Evolutionary conservation across 2,113 vertebrate genomes (phyloP).

Genomic region (Polyodon spathula): DNA sequence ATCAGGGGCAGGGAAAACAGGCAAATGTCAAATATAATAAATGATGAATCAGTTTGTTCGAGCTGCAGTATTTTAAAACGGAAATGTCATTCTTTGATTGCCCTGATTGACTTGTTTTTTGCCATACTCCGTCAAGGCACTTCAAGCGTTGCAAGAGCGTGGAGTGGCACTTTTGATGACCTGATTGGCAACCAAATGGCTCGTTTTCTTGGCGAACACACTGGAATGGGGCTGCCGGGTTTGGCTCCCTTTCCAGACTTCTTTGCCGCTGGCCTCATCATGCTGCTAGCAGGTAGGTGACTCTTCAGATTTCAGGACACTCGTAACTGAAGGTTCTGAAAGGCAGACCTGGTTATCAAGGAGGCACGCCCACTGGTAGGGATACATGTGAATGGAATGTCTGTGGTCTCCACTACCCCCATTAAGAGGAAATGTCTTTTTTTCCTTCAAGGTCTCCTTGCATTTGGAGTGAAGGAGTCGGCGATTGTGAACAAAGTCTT

Average conservation of each 20-base stretch:
- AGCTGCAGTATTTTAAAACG: too few species aligned
- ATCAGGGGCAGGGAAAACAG: too few species aligned
- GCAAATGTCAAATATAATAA: too few species aligned
- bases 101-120: slow-evolving; percentile 9
- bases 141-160: slow-evolving; percentile 70
- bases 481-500: slow-evolving; percentile 70
- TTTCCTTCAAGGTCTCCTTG: slow-evolving; percentile 57
- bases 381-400: background rate
- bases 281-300: slow-evolving; percentile 66
- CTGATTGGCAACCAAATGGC: slow-evolving; percentile 59
- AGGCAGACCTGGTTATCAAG: too few species aligned
- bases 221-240: slow-evolving; percentile 48
- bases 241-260: slow-evolving; percentile 68
- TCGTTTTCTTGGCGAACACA: slow-evolving; percentile 42
- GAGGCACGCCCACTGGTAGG: too few species aligned
- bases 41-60: too few species aligned
- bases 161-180: slow-evolving; percentile 75
- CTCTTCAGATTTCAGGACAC: slow-evolving; percentile 1
- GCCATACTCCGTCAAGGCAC: slow-evolving; percentile 52
- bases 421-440: background rate
- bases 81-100: too few species aligned
- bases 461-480: slow-evolving; percentile 76
- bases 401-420: background rate
- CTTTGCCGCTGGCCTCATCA: slow-evolving; percentile 66
- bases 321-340: too few species aligned